Conservation (phyloP, 2,888 invertebrate species). For the Caenorhabditis sp. region DNA sequence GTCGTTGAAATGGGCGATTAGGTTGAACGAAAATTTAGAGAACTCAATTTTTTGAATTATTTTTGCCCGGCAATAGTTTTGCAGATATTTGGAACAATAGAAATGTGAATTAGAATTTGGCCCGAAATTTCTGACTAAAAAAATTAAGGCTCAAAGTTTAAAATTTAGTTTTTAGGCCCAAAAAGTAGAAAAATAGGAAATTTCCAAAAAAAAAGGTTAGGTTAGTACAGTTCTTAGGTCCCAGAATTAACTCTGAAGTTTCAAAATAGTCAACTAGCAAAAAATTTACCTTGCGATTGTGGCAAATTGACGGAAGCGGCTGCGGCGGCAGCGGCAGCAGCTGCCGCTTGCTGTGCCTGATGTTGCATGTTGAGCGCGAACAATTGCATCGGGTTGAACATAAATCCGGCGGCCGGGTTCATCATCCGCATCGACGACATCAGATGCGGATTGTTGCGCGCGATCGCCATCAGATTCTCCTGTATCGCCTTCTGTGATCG, state of each 20-base stretch:
- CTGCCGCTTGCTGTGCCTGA: slow-evolving; percentile 1
- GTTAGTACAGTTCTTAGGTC: too few species aligned
- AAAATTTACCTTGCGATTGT: background rate
- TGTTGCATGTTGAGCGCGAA: slow-evolving; percentile 4
- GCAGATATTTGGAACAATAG: too few species aligned
- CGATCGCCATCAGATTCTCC: slow-evolving; percentile 40
- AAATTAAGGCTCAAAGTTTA: too few species aligned
- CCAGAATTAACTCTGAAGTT: too few species aligned
- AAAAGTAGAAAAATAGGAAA: too few species aligned
- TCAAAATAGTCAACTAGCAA: background rate
- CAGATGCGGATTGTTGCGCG: slow-evolving; percentile 20
- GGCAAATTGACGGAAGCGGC: too few species aligned
- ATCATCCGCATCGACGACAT: slow-evolving; percentile 4
- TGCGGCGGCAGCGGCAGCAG: background rate
- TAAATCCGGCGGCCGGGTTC: background rate
- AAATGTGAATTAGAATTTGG: too few species aligned
- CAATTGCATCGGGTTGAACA: slow-evolving; percentile 2
- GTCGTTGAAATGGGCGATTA: background rate
- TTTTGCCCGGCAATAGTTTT: too few species aligned
- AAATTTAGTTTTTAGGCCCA: too few species aligned
- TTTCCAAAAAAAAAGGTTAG: too few species aligned
- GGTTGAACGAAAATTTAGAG: too few species aligned
- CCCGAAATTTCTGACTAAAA: too few species aligned
- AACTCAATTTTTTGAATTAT: background rate
- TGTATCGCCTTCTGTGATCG: slow-evolving; percentile 14